Conservation (phyloP, 2,797 vertebrate species). For the Danio kyathit region DNA sequence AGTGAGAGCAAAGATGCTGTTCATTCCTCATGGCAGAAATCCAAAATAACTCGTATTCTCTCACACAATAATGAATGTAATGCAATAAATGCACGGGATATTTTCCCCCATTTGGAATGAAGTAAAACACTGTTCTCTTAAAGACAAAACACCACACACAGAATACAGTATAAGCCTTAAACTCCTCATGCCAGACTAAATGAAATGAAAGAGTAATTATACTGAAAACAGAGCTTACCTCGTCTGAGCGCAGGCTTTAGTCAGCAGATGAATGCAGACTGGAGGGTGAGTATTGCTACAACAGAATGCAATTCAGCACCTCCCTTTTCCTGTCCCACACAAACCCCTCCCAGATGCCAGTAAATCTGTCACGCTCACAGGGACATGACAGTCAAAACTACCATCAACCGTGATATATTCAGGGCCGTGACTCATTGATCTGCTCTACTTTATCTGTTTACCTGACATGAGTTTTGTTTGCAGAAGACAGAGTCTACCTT, state of each 20-base stretch:
- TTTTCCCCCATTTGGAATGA: not conserved
- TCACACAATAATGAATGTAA: not conserved
- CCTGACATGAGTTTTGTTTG: not conserved
- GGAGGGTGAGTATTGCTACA: not conserved
- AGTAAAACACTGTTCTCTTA: not conserved
- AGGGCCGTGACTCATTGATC: slow-evolving; percentile 1
- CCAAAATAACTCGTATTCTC: not conserved
- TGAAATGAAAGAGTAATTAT: not conserved
- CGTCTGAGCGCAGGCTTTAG: not conserved
- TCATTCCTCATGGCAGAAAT: no score
- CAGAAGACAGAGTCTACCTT: not conserved
- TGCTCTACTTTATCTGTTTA: not conserved
- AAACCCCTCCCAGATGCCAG: not conserved
- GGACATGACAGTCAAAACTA: not conserved
- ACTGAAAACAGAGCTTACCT: slow-evolving; percentile 40
- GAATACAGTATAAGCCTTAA: not conserved
- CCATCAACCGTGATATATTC: not conserved
- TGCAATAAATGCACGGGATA: not conserved
- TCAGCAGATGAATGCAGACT: slow-evolving; percentile 9
- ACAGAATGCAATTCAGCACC: slow-evolving; percentile 6
- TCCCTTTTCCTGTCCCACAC: slow-evolving; percentile 7
- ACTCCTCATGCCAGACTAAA: not conserved
- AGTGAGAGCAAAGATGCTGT: not conserved
- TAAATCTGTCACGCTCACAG: not conserved
- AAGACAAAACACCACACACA: not conserved